phyloP scores from a whole-genome alignment of 2,113 vertebrate genomes.

The Prunella fulvescens region DNA sequence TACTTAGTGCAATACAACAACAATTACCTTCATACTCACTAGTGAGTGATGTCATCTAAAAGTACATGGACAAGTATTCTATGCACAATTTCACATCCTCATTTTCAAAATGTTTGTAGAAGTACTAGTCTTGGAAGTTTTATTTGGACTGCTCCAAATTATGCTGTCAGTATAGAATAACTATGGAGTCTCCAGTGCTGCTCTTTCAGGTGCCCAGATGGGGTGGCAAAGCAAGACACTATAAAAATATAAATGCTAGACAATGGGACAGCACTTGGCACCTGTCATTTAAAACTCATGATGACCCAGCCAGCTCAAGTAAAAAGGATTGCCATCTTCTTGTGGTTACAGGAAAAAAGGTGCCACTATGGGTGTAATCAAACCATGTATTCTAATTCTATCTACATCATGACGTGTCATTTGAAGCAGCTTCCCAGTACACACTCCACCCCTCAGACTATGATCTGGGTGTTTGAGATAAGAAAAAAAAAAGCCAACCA shows the following conservation, averaged over 20 bases:
- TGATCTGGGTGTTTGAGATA: neutral
- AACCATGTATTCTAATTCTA: neutral
- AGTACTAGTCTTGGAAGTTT: neutral
- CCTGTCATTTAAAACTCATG: neutral
- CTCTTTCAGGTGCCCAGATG: neutral
- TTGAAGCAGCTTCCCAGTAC: neutral
- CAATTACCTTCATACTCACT: neutral
- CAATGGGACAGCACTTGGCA: neutral
- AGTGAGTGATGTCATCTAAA: neutral
- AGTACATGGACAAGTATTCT: neutral
- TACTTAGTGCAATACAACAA: no score
- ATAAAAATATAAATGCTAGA: neutral
- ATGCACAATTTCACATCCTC: neutral
- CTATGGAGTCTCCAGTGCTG: neutral
- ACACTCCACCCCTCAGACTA: neutral
- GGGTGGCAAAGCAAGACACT: neutral
- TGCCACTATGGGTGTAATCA: neutral
- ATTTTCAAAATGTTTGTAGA: neutral
- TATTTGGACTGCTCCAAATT: neutral
- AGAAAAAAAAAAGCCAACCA: neutral
- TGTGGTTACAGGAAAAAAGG: neutral
- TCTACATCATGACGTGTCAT: neutral
- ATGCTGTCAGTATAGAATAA: neutral
- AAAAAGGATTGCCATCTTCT: neutral
- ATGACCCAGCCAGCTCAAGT: neutral